A percentile compares a stretch with the other conserved stretches of the same genome.
Evolutionary conservation across 1,140 invertebrate species (phyloP).

Genomic region (Scylla paramamosain): DNA sequence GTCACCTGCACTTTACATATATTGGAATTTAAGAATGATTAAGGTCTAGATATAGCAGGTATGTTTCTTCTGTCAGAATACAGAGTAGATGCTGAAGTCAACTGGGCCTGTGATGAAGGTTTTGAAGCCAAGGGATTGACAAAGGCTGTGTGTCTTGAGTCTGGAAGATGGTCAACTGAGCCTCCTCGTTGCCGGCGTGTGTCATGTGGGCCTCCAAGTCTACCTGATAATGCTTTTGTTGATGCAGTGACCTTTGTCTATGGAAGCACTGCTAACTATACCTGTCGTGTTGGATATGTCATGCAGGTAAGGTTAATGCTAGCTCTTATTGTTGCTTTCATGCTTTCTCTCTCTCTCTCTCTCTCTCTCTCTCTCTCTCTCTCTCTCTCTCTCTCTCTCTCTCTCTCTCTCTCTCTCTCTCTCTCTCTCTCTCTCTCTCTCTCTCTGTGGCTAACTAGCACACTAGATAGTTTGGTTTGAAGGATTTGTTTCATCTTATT

Average conservation of each 20-base stretch:
- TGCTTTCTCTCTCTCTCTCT: background rate
- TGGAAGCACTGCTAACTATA: conserved; percentile 74
- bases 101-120: conserved; percentile 77
- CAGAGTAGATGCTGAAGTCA: conserved; percentile 66
- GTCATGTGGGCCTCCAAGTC: conserved; percentile 78
- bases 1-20: too few species aligned
- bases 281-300: conserved; percentile 76
- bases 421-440: background rate
- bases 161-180: conserved; percentile 79
- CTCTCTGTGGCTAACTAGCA: background rate
- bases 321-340: background rate
- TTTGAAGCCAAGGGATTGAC: conserved; percentile 78
- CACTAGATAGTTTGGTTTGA: too few species aligned
- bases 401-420: background rate
- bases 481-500: too few species aligned
- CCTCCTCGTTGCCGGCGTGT: conserved; percentile 79
- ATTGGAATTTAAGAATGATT: too few species aligned
- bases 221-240: conserved; percentile 78
- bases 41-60: background rate
- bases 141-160: conserved; percentile 77
- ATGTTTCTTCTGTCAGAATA: conserved; percentile 14
- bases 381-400: background rate
- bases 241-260: conserved; percentile 65
- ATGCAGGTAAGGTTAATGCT: conserved; percentile 51
- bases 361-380: background rate